A percentile compares a stretch with the other conserved stretches of the same genome.
These are phyloP conservation scores for Apis laboriosa DNA, from an alignment of 1,140 invertebrate genomes.

Conservation along the genomic window DNA sequence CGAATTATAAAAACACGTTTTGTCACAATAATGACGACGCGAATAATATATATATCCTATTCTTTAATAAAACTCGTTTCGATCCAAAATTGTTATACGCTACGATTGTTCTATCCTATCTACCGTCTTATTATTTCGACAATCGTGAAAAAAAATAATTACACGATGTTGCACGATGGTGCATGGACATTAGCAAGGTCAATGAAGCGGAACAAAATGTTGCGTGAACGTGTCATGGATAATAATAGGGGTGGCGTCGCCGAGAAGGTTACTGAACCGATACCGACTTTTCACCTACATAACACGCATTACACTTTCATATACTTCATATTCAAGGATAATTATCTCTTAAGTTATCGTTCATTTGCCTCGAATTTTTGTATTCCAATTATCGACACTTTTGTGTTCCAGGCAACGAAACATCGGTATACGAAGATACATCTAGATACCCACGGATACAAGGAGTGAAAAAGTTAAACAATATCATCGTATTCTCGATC, in stretches of 20 bases:
- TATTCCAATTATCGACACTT: background rate
- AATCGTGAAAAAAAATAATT: background rate
- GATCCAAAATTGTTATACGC: background rate
- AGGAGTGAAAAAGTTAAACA: too few species aligned
- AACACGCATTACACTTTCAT: constrained; percentile 1
- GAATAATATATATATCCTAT: too few species aligned
- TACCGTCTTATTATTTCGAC: background rate
- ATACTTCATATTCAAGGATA: background rate
- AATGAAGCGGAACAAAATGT: constrained; percentile 52
- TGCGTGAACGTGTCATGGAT: constrained; percentile 59
- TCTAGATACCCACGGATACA: too few species aligned
- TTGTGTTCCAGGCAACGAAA: too few species aligned
- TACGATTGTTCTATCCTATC: background rate
- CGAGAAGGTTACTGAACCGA: constrained; percentile 58
- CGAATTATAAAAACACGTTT: too few species aligned
- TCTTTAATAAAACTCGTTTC: too few species aligned
- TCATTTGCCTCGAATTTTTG: background rate
- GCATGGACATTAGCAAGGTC: constrained; percentile 36
- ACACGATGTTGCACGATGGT: background rate
- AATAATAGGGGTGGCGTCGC: constrained; percentile 63
- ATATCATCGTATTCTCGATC: too few species aligned
- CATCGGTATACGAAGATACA: too few species aligned
- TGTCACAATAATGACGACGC: too few species aligned
- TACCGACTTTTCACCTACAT: constrained; percentile 28
- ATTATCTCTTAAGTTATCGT: background rate